Percentiles rank a stretch among this genome's conserved stretches.
Conservation (phyloP, 2,797 vertebrate species). For the Nyctibius grandis region DNA sequence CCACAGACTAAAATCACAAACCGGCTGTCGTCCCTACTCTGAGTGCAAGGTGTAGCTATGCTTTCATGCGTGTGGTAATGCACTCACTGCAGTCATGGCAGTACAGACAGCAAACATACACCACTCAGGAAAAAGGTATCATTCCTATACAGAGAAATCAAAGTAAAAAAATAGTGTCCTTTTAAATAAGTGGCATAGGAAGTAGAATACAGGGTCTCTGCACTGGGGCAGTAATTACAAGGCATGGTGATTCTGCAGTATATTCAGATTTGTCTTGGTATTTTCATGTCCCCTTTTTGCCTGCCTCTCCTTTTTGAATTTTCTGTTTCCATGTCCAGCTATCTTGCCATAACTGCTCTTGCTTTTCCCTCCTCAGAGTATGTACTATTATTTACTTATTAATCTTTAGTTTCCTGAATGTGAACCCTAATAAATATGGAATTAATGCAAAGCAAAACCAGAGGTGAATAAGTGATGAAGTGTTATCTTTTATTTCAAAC, state of each 20-base stretch:
- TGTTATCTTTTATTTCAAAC: background rate
- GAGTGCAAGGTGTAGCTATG: background rate
- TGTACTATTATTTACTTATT: background rate
- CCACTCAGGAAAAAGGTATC: background rate
- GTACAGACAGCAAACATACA: background rate
- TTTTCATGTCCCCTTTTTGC: background rate
- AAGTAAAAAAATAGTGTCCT: rapidly evolving
- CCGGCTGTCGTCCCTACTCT: background rate
- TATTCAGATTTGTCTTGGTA: background rate
- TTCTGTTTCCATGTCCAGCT: background rate
- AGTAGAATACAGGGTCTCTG: background rate
- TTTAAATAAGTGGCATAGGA: background rate
- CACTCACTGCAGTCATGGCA: background rate
- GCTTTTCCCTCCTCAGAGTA: background rate
- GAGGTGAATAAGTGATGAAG: background rate
- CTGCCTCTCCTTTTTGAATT: background rate
- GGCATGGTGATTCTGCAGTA: background rate
- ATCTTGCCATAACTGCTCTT: background rate
- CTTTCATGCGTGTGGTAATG: rapidly evolving
- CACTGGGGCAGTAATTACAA: background rate
- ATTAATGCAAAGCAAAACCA: background rate
- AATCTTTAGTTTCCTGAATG: background rate
- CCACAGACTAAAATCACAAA: background rate
- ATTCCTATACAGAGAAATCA: background rate
- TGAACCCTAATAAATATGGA: background rate